These are phyloP conservation scores for Hoplias malabaricus DNA, from an alignment of 2,113 vertebrate species.

Conservation along the genomic window DNA sequence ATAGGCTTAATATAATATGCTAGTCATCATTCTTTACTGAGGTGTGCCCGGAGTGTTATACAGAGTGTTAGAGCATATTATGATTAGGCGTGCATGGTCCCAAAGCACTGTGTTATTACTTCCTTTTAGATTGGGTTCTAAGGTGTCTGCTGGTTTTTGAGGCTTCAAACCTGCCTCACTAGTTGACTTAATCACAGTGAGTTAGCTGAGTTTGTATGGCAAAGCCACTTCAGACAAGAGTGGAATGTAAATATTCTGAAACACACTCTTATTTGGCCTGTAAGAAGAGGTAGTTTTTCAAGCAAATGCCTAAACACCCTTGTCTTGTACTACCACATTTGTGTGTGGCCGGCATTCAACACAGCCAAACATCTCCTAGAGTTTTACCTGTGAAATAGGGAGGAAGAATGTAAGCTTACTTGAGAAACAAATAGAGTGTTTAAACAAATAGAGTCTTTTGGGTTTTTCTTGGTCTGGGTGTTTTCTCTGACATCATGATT, in stretches of 20 bases:
- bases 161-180: slow-evolving; percentile 49
- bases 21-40: neutral
- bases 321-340: slow-evolving; percentile 10
- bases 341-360: slow-evolving; percentile 1
- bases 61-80: slow-evolving; percentile 29
- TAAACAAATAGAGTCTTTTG: neutral
- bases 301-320: slow-evolving; percentile 32
- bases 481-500: neutral
- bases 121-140: slow-evolving; percentile 47
- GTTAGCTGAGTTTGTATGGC: slow-evolving; percentile 41
- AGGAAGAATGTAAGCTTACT: neutral
- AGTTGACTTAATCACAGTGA: slow-evolving; percentile 42
- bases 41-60: neutral
- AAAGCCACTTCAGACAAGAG: slow-evolving; percentile 33
- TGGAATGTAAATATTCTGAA: slow-evolving; percentile 28
- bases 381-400: slow-evolving; percentile 1
- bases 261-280: neutral
- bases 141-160: slow-evolving; percentile 63
- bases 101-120: slow-evolving; percentile 3
- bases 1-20: neutral
- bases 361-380: neutral
- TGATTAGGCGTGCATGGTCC: slow-evolving; percentile 60
- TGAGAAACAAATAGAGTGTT: neutral
- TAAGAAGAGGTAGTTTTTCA: slow-evolving; percentile 36
- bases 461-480: neutral